These are phyloP conservation scores for Macaria liturata DNA, from an alignment of 2,888 invertebrate species.

Conservation along the genomic window DNA sequence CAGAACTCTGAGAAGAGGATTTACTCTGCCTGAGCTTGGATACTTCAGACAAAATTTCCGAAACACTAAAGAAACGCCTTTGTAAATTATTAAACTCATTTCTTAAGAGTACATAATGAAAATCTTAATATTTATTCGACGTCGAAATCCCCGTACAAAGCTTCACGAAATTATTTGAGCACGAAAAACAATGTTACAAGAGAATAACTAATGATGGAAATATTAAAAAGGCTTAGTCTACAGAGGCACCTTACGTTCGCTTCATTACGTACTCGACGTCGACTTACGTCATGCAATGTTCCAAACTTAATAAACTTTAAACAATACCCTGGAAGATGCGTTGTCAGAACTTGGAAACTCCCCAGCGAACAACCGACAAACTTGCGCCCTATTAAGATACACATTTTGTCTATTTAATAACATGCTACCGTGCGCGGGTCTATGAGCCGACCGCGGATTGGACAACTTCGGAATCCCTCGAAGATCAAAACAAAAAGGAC, in stretches of 20 bases:
- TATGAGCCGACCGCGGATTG: constrained; percentile 40
- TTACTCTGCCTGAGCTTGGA: constrained; percentile 11
- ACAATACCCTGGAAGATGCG: constrained; percentile 75
- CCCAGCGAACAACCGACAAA: constrained; percentile 62
- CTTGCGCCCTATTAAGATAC: constrained; percentile 69
- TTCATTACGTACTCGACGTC: constrained; percentile 65
- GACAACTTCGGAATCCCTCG: constrained; percentile 35
- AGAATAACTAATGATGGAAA: constrained; percentile 42
- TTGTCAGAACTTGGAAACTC: constrained; percentile 75
- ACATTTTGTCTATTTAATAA: constrained; percentile 67
- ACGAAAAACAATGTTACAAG: constrained; percentile 32
- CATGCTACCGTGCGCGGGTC: constrained; percentile 41
- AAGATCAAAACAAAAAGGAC: constrained; percentile 42
- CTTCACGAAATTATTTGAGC: constrained; percentile 35
- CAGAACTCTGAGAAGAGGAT: constrained; percentile 10
- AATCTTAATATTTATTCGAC: constrained; percentile 36
- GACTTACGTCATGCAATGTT: constrained; percentile 73
- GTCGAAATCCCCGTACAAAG: constrained; percentile 31
- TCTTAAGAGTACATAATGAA: constrained; percentile 34
- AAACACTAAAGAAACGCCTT: constrained; percentile 33
- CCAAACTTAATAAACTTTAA: constrained; percentile 78
- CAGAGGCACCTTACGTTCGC: constrained; percentile 47
- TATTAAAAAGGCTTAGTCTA: constrained; percentile 42
- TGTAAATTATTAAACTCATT: constrained; percentile 35
- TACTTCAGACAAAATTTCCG: constrained; percentile 22